A percentile compares a stretch with the other conserved stretches of the same genome.
phyloP scores from a whole-genome alignment of 2,113 vertebrate species.

The Podarcis raffonei region DNA sequence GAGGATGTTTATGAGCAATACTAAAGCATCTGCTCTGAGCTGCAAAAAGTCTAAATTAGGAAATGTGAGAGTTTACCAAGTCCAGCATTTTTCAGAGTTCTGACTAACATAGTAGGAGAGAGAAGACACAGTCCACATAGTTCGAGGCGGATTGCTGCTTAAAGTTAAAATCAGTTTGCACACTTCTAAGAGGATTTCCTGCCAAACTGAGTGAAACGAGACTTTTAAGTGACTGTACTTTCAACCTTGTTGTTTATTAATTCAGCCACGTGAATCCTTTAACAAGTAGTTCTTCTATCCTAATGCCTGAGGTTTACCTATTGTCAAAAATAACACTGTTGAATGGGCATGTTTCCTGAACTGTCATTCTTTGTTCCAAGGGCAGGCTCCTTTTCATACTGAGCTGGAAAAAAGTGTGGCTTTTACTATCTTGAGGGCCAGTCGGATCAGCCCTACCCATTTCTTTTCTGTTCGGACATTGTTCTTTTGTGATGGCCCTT shows the following conservation, averaged over 20 bases:
- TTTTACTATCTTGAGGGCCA: not conserved
- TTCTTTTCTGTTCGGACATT: not conserved
- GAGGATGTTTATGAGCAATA: not conserved
- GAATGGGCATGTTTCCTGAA: not conserved
- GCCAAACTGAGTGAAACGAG: not conserved
- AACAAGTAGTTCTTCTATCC: not conserved
- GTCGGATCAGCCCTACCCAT: not conserved
- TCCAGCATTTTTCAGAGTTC: not conserved
- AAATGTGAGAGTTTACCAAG: not conserved
- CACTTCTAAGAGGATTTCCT: not conserved
- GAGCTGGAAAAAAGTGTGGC: not conserved
- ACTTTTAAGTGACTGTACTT: not conserved
- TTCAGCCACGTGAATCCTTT: not conserved
- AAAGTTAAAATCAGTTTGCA: not conserved
- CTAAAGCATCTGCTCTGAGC: slow-evolving; percentile 1
- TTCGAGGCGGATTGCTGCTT: not conserved
- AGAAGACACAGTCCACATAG: not conserved
- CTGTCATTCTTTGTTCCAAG: not conserved
- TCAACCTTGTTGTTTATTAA: too few relatives aligned
- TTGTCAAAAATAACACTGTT: slow-evolving; percentile 5
- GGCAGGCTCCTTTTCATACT: not conserved
- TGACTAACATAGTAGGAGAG: not conserved
- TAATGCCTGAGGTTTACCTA: not conserved
- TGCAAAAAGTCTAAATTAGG: slow-evolving; percentile 17
- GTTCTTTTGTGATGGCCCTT: not conserved